Evolutionary conservation across 2,888 invertebrate species (phyloP), one percentile per base, ranked within the genome.

Genomic region (Athalia cordata): DNA sequence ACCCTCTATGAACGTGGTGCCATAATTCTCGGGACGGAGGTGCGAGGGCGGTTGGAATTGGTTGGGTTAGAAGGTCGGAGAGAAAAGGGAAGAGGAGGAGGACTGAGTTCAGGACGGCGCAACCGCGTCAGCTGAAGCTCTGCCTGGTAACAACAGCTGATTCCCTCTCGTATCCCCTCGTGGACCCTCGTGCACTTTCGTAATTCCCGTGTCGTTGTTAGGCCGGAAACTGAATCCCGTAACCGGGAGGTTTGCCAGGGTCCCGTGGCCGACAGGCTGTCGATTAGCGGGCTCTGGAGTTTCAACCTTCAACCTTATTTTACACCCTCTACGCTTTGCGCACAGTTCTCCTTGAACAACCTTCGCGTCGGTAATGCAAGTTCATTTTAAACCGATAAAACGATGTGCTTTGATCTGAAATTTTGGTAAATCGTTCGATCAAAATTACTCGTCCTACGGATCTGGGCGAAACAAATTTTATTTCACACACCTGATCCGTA

Each of bases 61-160:
- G 29, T 29, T 29, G 29, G 29, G 29, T 29, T 29, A 29, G 29
- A 29, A 29, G 29, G 29, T 29, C 29, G 29, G 29, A 29, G 29
- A n/a, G 55, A 3, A 11, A 11, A 55, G 8, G 55, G 13, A n/a
- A 11, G 6, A 6, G 8, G 65, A 11, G 29, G 65, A 45, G 55
- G 55, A 45, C 13, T 13, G 45, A 8, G 13, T 29, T 57, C 7
- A 11, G 15, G n/a, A 8, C 15, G 8, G 47, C n/a, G 47, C 47
- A 59, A 59, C 45, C 13, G n/a, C 57, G 59, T 72, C 72, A 72
- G 72, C 57, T 59, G 45, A 15, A 50, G 13, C 47, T 59, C 13
- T 9, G 72, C 72, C 59, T 72, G 72, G 72, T 72, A 72, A 72
- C 68, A 68, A 68, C 72, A 72, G 72, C 59, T 72, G 72, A 72